phyloP scores from a whole-genome alignment of 2,797 vertebrate genomes.

The Epinephelus awoara region DNA sequence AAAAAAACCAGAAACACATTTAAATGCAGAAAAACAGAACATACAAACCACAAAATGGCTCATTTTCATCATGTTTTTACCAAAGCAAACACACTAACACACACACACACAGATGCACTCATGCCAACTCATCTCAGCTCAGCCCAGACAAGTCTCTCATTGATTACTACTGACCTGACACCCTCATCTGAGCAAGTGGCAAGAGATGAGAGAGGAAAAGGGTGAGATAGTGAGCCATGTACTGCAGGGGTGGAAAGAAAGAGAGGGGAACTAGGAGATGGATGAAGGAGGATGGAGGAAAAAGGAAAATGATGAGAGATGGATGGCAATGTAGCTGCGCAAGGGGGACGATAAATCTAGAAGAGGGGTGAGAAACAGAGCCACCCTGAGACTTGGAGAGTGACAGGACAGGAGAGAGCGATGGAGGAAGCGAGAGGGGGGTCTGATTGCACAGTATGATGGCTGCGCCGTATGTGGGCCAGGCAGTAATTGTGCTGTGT shows the following conservation, averaged over 20 bases:
- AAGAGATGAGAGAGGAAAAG: constrained; percentile 41
- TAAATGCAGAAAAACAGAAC: constrained; percentile 1
- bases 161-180: constrained; percentile 71
- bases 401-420: constrained; percentile 45
- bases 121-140: constrained; percentile 33
- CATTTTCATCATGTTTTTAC: background rate
- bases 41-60: background rate
- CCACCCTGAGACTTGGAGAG: constrained; percentile 41
- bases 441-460: constrained; percentile 61
- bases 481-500: constrained; percentile 63
- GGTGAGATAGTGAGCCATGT: constrained; percentile 35
- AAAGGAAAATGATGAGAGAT: constrained; percentile 49
- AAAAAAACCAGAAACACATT: background rate
- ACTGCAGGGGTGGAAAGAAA: constrained; percentile 24
- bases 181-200: constrained; percentile 60
- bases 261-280: constrained; percentile 1
- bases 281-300: constrained; percentile 26
- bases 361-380: constrained; percentile 42
- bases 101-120: constrained; percentile 6
- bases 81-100: background rate
- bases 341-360: constrained; percentile 32
- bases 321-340: constrained; percentile 19
- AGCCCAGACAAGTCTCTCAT: constrained; percentile 59
- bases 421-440: constrained; percentile 31
- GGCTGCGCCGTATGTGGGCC: constrained; percentile 44